Percentiles rank a stretch among this genome's conserved stretches.
Evolutionary conservation across 2,797 vertebrate genomes (phyloP).

Genomic region (Coregonus ussuriensis): DNA sequence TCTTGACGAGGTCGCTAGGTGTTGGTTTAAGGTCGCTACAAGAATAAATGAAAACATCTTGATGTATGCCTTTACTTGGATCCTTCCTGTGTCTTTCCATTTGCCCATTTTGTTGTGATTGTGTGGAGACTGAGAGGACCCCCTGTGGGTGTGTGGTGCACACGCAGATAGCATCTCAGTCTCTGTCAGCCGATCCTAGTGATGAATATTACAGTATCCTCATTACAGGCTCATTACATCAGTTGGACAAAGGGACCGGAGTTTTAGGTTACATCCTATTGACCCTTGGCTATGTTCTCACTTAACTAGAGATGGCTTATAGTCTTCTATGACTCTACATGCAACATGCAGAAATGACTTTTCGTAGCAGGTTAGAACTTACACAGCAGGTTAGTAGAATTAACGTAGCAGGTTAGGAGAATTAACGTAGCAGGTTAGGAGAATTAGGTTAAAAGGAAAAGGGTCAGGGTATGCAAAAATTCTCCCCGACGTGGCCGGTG

Average conservation of each 20-base stretch:
- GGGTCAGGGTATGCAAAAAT: not conserved
- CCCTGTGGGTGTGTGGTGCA: conserved; percentile 9
- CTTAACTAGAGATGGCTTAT: not conserved
- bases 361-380: not conserved
- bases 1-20: no score
- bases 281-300: conserved; percentile 11
- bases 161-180: conserved; percentile 21
- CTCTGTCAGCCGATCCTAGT: conserved; percentile 51
- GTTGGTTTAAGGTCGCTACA: no score
- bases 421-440: no score
- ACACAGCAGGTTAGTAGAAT: no score
- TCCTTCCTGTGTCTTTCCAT: not conserved
- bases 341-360: not conserved
- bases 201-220: conserved; percentile 72
- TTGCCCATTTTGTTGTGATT: not conserved
- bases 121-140: not conserved
- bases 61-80: no score
- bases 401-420: no score
- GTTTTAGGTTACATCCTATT: conserved; percentile 62
- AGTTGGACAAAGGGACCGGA: conserved; percentile 57
- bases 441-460: no score
- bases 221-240: conserved; percentile 80
- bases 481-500: not conserved
- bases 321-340: not conserved
- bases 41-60: no score